Percentiles rank a stretch among this genome's conserved stretches.
These are phyloP conservation scores for Scyliorhinus canicula DNA, from an alignment of 2,797 vertebrate genomes.

Conservation along the genomic window DNA sequence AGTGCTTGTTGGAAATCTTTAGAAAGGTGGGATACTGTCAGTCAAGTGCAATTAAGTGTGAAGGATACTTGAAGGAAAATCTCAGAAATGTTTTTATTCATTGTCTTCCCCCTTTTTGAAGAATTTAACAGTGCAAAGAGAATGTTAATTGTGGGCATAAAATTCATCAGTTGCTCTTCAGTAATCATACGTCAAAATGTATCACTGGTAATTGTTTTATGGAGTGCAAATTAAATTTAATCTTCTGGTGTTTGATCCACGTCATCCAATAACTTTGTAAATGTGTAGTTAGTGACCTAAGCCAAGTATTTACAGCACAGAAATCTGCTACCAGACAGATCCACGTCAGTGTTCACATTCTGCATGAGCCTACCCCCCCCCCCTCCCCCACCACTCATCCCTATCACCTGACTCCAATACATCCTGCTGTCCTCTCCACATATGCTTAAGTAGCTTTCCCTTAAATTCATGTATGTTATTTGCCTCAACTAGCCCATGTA, in stretches of 20 bases:
- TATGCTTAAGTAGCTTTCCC: not conserved
- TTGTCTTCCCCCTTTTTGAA: not conserved
- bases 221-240: not conserved
- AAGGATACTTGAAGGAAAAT: not conserved
- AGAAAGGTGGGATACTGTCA: not conserved
- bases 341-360: not conserved
- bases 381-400: too few species aligned
- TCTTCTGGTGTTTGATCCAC: not conserved
- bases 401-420: not conserved
- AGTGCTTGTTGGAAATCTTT: not conserved
- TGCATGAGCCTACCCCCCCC: too few species aligned
- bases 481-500: not conserved
- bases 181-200: not conserved
- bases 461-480: not conserved
- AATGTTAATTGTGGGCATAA: not conserved
- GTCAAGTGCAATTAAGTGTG: not conserved
- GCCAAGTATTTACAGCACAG: not conserved
- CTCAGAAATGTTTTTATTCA: not conserved
- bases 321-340: not conserved
- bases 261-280: not conserved
- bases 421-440: not conserved
- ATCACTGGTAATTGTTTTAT: not conserved
- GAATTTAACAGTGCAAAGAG: not conserved
- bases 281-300: not conserved
- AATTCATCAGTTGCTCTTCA: not conserved